Percentiles rank a stretch among this genome's conserved stretches.
These are phyloP conservation scores for Hycleus phaleratus DNA, from an alignment of 1,140 invertebrate genomes.

Conservation along the genomic window DNA sequence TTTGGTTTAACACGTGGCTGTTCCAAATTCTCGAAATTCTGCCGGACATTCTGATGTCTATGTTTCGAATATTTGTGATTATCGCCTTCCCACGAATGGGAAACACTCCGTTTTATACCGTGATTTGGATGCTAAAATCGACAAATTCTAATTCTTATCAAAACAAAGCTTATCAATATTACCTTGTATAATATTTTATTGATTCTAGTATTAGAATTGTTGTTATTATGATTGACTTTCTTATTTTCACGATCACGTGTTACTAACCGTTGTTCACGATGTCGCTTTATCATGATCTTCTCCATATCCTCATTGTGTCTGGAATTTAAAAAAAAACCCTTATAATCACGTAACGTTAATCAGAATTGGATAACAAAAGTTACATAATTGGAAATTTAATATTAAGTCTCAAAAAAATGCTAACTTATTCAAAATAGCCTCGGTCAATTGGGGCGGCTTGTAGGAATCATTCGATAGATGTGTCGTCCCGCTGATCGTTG, in stretches of 20 bases:
- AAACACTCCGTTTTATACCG: slow-evolving; percentile 49
- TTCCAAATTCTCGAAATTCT: too few relatives aligned
- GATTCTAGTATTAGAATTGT: background rate
- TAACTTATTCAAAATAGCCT: slow-evolving; percentile 48
- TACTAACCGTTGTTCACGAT: slow-evolving; percentile 52
- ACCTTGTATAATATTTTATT: slow-evolving; percentile 15
- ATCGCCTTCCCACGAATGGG: slow-evolving; percentile 50
- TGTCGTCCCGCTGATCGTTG: slow-evolving; percentile 42
- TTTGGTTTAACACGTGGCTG: too few relatives aligned
- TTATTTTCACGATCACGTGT: slow-evolving; percentile 44
- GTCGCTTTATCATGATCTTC: slow-evolving; percentile 63
- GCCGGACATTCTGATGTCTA: slow-evolving; percentile 31
- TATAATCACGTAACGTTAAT: background rate
- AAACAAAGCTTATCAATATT: background rate
- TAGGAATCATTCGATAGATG: slow-evolving; percentile 39
- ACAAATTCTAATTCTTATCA: slow-evolving; percentile 4
- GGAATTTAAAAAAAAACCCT: slow-evolving; percentile 12
- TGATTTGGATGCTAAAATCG: slow-evolving; percentile 28
- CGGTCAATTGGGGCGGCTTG: slow-evolving; percentile 52
- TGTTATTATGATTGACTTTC: slow-evolving; percentile 27
- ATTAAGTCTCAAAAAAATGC: background rate
- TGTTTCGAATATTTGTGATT: slow-evolving; percentile 47
- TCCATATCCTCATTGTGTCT: slow-evolving; percentile 74
- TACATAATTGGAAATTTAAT: background rate
- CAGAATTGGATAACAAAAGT: background rate